Conservation (phyloP, 2,113 vertebrate genomes). For the Mirounga angustirostris region DNA sequence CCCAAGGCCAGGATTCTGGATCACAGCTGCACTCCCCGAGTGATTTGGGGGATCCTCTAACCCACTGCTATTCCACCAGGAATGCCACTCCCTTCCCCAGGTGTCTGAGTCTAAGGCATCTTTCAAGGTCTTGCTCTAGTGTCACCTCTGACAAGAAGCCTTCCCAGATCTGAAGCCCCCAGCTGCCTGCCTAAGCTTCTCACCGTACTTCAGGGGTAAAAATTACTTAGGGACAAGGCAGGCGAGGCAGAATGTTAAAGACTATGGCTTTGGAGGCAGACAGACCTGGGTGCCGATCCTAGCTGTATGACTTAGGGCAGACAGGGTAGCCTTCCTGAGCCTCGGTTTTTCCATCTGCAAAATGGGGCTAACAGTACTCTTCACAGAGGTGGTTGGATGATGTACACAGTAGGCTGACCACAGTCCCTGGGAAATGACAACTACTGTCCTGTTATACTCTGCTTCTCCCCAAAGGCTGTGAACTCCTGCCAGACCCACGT, state of each 20-base stretch:
- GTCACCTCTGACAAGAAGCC: constrained; percentile 20
- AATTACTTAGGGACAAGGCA: not conserved
- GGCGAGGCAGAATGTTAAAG: not conserved
- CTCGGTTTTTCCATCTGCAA: not conserved
- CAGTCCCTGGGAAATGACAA: not conserved
- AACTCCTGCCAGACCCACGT: not conserved
- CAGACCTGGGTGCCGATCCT: not conserved
- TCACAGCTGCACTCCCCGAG: not conserved
- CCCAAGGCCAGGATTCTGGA: not conserved
- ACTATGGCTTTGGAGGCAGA: not conserved
- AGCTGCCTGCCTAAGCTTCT: not conserved
- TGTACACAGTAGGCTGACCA: not conserved
- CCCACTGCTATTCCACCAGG: not conserved
- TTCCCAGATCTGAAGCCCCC: not conserved
- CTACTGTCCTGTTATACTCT: not conserved
- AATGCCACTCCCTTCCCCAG: not conserved
- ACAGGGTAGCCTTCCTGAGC: not conserved
- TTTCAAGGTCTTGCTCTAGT: not conserved
- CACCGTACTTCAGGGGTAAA: not conserved
- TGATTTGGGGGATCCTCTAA: not conserved
- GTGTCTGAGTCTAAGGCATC: not conserved
- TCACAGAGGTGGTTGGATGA: not conserved
- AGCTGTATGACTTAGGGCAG: not conserved
- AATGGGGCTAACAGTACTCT: not conserved
- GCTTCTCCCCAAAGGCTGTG: not conserved